Evolutionary conservation across 2,113 vertebrate species (phyloP), one percentile per base, ranked within the genome.

Genomic region (Platysteira castanea): DNA sequence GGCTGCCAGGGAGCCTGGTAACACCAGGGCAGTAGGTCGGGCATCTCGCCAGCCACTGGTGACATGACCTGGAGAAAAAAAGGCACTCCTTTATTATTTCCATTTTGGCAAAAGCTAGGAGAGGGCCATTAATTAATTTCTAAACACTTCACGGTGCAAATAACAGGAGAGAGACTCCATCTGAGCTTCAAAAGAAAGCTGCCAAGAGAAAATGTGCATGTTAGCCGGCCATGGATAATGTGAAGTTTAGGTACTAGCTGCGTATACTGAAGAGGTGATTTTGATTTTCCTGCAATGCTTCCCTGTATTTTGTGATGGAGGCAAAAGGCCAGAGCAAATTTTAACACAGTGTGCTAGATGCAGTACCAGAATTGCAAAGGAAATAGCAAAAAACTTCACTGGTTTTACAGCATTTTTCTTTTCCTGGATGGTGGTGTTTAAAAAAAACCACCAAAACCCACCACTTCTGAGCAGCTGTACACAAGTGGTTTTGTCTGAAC

Each of bases 301-400:
- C 14, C 27, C 23, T 47, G 10, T 23, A 21, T 16, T 67, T 63
- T 83, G 57, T 46, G 67, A 28, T 2, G 11, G 24, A 76, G 15
- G 17, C 22, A 59, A 50, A 84, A 82, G 26, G 41, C 23, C 23
- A 42, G 35, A 81, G 23, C 8, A 64, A 26, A 46, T 73, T 76
- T 68, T 53, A 57, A 31, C 61, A 27, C 8, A 21, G 28, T 17
- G 15, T 53, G 24, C 26, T 37, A 53, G 46, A 22, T 61, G 33
- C 13, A 15, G 6, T 42, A 50, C 20, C 39, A 60, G 59, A 77
- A 73, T 80, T n/a, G 46, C 10, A 26, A 84, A 73, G 18, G 52
- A 50, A 84, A 60, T 17, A 0, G 3, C 1, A 56, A 42, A 82
- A 56, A 20, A 11, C 1, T 46, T 71, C 0, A 1, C 13, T 44